Base-by-base conservation (phyloP, 2,888 invertebrate genomes). In the Vannuccia rotundouncinata region DNA sequence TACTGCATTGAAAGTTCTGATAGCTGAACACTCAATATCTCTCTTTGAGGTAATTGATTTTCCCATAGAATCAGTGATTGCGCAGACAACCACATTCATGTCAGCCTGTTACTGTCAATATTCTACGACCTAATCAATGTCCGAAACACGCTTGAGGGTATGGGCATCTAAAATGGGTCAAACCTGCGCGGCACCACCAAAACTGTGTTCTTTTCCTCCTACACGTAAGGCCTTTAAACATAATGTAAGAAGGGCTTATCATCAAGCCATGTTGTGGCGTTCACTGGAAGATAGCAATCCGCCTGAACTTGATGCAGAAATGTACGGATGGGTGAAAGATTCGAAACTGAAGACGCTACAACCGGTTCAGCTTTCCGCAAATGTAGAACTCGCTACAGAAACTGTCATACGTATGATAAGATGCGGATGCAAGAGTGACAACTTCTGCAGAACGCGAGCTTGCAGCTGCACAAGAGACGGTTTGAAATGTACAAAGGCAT, bases 1-100 rank as follows among this genome's bases (percentile, higher is more conserved):
- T 73, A 73, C 73, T 73, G 73, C 73, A 22, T 28, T 73, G 29
- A 73, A 73, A 25, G 73, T 73, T 73, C 29, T 73, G 73, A 22
- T 5, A 73, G 29, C 27, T 73, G 73, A 22, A 73, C 73, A 27
- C 73, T 73, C 73, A 27, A 5, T 73, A 22, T 73, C 73, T 13
- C 73, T 73, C 22, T 28, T 73, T 5, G 10, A 22, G 27, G 27
- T 27, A 27, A 28, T 73, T 73, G 73, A 73, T 28, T n/a, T n/a
- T 73, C 29, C 73, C 29, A 27, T 73, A n/a, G n/a, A n/a, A n/a
- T n/a, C n/a, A n/a, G n/a, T n/a, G n/a, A n/a, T n/a, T n/a, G n/a
- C n/a, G n/a, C n/a, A 73, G 29, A 22, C 73, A 73, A 73, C 73
- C 29, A 28, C 22, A 22, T 73, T 73, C 29, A 27, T 73, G 73